Evolutionary conservation across 2,113 vertebrate genomes (phyloP).

Genomic region (Centropus bengalensis): DNA sequence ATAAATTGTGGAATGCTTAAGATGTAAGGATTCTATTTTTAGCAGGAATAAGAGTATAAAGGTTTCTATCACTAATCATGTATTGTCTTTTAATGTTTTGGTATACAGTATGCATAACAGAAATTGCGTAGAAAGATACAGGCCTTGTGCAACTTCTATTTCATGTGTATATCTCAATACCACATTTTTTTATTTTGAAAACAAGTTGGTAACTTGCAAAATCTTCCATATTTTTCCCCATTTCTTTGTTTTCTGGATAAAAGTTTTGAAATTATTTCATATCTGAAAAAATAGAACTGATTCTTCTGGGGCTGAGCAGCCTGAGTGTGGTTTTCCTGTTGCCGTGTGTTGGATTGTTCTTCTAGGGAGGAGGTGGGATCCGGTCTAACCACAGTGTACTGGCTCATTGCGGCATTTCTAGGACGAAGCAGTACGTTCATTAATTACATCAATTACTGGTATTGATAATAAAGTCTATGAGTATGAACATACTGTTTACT

Average conservation of each 20-base stretch:
- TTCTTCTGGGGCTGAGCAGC: neutral
- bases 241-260: neutral
- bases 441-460: neutral
- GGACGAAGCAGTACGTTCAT: neutral
- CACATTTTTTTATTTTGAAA: neutral
- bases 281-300: neutral
- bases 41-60: neutral
- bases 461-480: neutral
- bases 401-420: neutral
- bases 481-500: neutral
- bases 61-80: neutral
- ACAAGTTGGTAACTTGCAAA: neutral
- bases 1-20: neutral
- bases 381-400: neutral
- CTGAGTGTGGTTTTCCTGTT: neutral
- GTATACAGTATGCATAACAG: neutral
- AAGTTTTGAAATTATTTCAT: neutral
- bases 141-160: neutral
- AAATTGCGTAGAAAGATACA: neutral
- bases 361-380: neutral
- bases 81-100: neutral
- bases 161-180: neutral
- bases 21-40: neutral
- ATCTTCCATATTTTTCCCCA: neutral
- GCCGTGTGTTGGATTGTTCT: neutral